phyloP scores from a whole-genome alignment of 2,888 invertebrate genomes.

The Troides helena region DNA sequence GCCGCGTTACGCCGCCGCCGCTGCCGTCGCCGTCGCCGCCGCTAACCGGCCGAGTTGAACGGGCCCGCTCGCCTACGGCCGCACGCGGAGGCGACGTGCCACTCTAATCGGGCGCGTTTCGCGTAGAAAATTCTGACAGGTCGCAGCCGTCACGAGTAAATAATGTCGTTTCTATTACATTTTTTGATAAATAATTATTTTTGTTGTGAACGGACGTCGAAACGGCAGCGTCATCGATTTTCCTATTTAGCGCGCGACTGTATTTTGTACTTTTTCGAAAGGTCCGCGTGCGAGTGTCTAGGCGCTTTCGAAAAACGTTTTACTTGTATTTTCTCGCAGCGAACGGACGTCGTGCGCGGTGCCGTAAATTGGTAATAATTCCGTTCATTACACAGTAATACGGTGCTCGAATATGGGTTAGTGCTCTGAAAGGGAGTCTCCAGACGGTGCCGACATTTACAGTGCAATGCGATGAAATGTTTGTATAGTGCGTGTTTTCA shows the following conservation, averaged over 20 bases:
- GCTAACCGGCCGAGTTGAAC: constrained; percentile 58
- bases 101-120: constrained; percentile 51
- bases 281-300: constrained; percentile 67
- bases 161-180: constrained; percentile 80
- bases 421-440: constrained; percentile 57
- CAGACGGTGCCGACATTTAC: constrained; percentile 57
- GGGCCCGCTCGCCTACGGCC: constrained; percentile 37
- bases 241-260: constrained; percentile 74
- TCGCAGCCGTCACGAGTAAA: constrained; percentile 71
- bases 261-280: constrained; percentile 77
- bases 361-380: constrained; percentile 78
- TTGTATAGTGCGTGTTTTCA: constrained; percentile 55
- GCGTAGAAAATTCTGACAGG: constrained; percentile 77
- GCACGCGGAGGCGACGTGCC: constrained; percentile 34
- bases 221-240: constrained; percentile 75
- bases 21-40: constrained; percentile 31
- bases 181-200: constrained; percentile 79
- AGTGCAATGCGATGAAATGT: constrained; percentile 56
- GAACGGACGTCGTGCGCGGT: constrained; percentile 71
- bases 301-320: constrained; percentile 79
- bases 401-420: constrained; percentile 76
- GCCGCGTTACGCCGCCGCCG: constrained; percentile 50
- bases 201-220: constrained; percentile 69
- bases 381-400: constrained; percentile 75
- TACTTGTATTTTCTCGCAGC: constrained; percentile 68